A percentile compares a stretch with the other conserved stretches of the same genome.
Evolutionary conservation across 2,113 vertebrate genomes (phyloP).

Genomic region (Rana temporaria): DNA sequence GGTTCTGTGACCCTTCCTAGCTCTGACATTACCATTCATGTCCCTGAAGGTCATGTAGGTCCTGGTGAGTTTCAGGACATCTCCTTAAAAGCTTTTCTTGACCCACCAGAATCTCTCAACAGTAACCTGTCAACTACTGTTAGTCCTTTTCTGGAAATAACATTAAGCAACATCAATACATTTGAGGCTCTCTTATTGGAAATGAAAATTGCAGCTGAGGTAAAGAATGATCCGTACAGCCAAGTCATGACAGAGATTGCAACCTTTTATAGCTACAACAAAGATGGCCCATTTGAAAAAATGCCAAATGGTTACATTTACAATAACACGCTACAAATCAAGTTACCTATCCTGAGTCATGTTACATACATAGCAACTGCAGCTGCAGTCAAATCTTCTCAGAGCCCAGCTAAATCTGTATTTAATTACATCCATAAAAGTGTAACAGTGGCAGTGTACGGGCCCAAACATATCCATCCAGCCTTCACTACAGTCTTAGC

Average conservation of each 20-base stretch:
- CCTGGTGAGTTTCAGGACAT: constrained; percentile 88
- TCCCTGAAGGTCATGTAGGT: constrained; percentile 86
- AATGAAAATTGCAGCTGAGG: constrained; percentile 85
- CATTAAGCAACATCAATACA: constrained; percentile 84
- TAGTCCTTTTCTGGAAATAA: constrained; percentile 88
- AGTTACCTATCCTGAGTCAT: constrained; percentile 79
- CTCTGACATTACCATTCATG: constrained; percentile 82
- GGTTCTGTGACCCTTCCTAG: constrained; percentile 87
- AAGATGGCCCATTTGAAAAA: constrained; percentile 88
- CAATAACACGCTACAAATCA: constrained; percentile 86
- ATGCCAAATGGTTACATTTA: constrained; percentile 82
- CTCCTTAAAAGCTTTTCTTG: constrained; percentile 84
- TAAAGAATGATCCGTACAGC: constrained; percentile 86
- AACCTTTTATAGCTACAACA: constrained; percentile 79
- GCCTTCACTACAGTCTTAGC: constrained; percentile 86
- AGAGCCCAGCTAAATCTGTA: constrained; percentile 77
- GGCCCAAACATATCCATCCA: constrained; percentile 92
- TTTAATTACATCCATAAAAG: constrained; percentile 80
- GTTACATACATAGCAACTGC: constrained; percentile 85
- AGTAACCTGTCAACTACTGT: constrained; percentile 86
- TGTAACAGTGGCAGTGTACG: constrained; percentile 88
- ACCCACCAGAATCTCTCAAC: constrained; percentile 86
- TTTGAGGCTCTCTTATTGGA: constrained; percentile 81
- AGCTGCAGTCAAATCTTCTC: constrained; percentile 77
- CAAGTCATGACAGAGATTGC: constrained; percentile 88